Evolutionary conservation across 1,140 invertebrate genomes (phyloP).

Genomic region (Eriosoma lanigerum): DNA sequence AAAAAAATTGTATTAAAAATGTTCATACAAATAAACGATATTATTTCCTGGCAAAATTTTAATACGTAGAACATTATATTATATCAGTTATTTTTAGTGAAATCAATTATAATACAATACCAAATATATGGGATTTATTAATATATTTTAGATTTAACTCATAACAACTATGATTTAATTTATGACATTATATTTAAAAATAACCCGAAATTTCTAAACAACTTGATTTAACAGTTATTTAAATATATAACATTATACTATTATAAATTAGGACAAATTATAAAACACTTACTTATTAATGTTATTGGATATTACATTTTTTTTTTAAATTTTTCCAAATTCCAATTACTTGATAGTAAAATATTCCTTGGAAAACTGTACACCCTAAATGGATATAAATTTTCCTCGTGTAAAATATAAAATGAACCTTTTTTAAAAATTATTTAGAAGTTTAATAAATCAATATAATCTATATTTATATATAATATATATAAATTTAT

Average conservation of each 20-base stretch:
- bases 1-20: neutral
- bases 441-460: no score
- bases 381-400: no score
- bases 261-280: conserved; percentile 19
- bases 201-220: neutral
- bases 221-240: neutral
- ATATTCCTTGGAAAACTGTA: no score
- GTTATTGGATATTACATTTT: neutral
- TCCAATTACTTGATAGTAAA: neutral
- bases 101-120: neutral
- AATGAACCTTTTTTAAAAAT: no score
- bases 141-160: neutral
- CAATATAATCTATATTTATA: no score
- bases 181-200: no score
- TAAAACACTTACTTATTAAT: no score
- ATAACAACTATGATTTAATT: neutral
- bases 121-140: neutral
- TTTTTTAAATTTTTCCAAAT: conserved; percentile 2
- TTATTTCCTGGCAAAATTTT: neutral
- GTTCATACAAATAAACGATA: neutral
- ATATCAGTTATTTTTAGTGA: neutral
- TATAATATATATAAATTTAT: no score
- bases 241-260: neutral
- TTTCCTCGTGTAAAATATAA: no score
- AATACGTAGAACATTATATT: neutral